Evolutionary conservation across 2,888 invertebrate species (phyloP).

Genomic region (Drosophila fungiperda): DNA sequence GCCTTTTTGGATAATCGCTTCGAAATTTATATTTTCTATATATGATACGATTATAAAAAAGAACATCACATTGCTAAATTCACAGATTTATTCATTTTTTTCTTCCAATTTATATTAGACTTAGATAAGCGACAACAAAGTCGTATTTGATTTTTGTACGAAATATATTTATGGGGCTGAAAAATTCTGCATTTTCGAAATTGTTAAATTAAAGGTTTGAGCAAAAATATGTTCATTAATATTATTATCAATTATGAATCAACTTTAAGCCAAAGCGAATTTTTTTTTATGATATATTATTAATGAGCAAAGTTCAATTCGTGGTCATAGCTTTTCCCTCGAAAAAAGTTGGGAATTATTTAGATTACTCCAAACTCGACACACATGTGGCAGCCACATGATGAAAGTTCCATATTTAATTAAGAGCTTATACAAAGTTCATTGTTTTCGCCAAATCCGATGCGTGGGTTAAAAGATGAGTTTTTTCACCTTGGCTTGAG

Average conservation of each 20-base stretch:
- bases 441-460: conserved; percentile 50
- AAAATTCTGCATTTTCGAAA: not conserved
- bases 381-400: not conserved
- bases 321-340: not conserved
- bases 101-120: not conserved
- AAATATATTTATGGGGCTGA: not conserved
- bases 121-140: not conserved
- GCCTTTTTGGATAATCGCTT: conserved; percentile 18
- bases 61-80: not conserved
- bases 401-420: conserved; percentile 32
- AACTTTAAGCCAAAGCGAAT: not conserved
- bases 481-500: conserved; percentile 45
- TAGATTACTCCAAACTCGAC: not conserved
- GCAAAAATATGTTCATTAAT: not conserved
- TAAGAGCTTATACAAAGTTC: conserved; percentile 41
- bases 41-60: not conserved
- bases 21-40: not conserved
- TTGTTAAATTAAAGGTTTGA: not conserved
- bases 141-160: not conserved
- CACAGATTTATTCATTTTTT: not conserved
- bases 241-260: not conserved
- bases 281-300: not conserved
- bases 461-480: conserved; percentile 41
- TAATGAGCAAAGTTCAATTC: not conserved
- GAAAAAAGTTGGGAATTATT: not conserved